Evolutionary conservation across 2,888 invertebrate species (phyloP).

Genomic region (Flexamia atlantica): DNA sequence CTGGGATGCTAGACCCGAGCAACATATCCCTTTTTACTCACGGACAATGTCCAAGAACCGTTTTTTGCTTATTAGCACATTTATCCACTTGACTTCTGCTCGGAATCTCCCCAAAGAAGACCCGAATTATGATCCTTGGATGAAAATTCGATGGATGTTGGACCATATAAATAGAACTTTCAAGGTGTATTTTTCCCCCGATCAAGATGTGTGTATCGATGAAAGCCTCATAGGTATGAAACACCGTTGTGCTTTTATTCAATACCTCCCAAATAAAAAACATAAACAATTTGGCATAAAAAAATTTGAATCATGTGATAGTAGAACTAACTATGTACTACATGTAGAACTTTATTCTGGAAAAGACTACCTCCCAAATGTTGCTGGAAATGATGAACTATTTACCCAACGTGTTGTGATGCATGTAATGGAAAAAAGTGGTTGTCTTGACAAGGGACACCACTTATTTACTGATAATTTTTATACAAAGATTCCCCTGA

Average conservation of each 20-base stretch:
- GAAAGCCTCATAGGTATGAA: slow-evolving; percentile 59
- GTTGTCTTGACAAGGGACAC: slow-evolving; percentile 40
- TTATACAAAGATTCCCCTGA: slow-evolving; percentile 50
- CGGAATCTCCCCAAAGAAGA: not conserved
- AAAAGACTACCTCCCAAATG: slow-evolving; percentile 6
- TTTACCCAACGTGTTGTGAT: slow-evolving; percentile 36
- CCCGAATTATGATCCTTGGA: slow-evolving; percentile 49
- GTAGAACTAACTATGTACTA: slow-evolving; percentile 44
- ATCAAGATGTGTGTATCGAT: slow-evolving; percentile 37
- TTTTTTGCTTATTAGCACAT: slow-evolving; percentile 30
- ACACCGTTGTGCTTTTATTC: slow-evolving; percentile 27
- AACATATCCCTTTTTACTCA: slow-evolving; percentile 47
- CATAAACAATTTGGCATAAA: slow-evolving; percentile 51
- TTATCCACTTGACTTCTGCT: not conserved
- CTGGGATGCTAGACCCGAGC: slow-evolving; percentile 32
- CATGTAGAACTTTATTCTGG: slow-evolving; percentile 50
- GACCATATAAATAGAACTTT: slow-evolving; percentile 33
- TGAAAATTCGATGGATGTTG: slow-evolving; percentile 23
- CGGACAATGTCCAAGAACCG: slow-evolving; percentile 72
- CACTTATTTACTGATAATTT: slow-evolving; percentile 54
- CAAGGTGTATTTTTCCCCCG: slow-evolving; percentile 19
- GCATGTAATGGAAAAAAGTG: slow-evolving; percentile 40
- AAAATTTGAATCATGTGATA: slow-evolving; percentile 55
- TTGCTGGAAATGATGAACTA: not conserved
- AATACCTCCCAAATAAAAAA: slow-evolving; percentile 52